Evolutionary conservation across 2,888 invertebrate genomes (phyloP), one percentile per base, ranked within the genome.

Genomic region (Brachyopa scutellaris): DNA sequence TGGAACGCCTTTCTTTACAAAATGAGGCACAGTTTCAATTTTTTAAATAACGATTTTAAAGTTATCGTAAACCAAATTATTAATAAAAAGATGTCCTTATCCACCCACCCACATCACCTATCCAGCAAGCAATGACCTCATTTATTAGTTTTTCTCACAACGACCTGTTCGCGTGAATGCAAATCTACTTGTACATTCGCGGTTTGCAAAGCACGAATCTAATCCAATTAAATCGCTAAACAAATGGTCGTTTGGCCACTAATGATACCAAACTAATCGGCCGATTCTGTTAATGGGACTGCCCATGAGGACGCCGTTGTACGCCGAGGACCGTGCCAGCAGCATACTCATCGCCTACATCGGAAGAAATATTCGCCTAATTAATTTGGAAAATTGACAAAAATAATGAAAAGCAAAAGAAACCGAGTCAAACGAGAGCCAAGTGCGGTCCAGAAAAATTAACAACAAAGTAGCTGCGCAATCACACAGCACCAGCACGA

Each of bases 191-290:
- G 57, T 29, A 7, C 64, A 64, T 51, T 62, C 38, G 31, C 61
- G 49, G 55, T 67, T 69, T 26, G 40, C 55, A 13, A 9, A 49
- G 42, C 47, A 62, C 69, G 64, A 82, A 82, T 53, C 77, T 66
- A 61, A 73, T 76, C 66, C 82, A 82, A 82, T 82, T 82, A 82
- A 82, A 82, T 82, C 53, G 33, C 74, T 61, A 76, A 82, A 82
- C 77, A 82, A 82, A 82, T 82, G 82, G 70, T 66, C 82, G 77
- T 66, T 77, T 77, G 70, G 51, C 31, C 51, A 36, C 82, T 82
- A 82, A 82, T 82, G 76, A 72, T 82, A 61, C 33, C 76, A 70
- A 82, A 82, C 82, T 82, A 82, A 82, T 82, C 77, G 82, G 33
- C 49, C 82, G 77, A 77, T 82, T 82, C 82, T 40, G 45, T 70